Base-by-base conservation (phyloP, 1,140 invertebrate species). In the Cyphomyrmex costatus region DNA sequence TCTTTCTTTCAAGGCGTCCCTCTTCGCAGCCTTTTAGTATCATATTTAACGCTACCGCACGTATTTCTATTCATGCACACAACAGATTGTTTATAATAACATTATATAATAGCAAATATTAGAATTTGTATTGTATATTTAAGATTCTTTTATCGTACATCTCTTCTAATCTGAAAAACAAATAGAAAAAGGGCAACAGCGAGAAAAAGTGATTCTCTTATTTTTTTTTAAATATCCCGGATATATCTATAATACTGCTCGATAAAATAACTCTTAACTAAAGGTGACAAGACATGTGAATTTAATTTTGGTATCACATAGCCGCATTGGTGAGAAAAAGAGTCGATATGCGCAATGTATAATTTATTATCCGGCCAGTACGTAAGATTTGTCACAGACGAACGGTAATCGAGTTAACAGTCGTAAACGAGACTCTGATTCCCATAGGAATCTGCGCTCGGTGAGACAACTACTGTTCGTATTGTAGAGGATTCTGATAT, bases 361-460 rank as follows among this genome's bases (percentile, higher is more conserved):
- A 46, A 6, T 71, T 24, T 30, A n/a, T 21, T 70, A 71, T 46
- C 10, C 14, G 21, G 12, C 12, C 27, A 0, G 21, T 70, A 51
- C 12, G 27, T 3, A 8, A 82, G 66, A 71, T 58, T 71, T 36
- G 33, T 27, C 14, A 60, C 19, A 60, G 24, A 60, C 53, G 66
- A 46, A 82, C 19, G 27, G 24, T 82, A 73, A 82, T 82, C 68
- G 53, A 73, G 53, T 73, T 73, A 73, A 82, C 51, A 60, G 24
- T 4, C 51, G 33, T 82, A 73, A 58, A 82, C 6, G 19, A 58
- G 10, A 46, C 36, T 82, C 36, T 60, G 68, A 82, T 73, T 73
- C 24, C 33, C 42, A 60, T 36, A 73, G 53, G 19, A 82, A 58
- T 58, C 65, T 58, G 12, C 4, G 19, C 14, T 73, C 27, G 42